These are phyloP conservation scores for Loripinus fragilis DNA, from an alignment of 2,888 invertebrate species.

Conservation along the genomic window DNA sequence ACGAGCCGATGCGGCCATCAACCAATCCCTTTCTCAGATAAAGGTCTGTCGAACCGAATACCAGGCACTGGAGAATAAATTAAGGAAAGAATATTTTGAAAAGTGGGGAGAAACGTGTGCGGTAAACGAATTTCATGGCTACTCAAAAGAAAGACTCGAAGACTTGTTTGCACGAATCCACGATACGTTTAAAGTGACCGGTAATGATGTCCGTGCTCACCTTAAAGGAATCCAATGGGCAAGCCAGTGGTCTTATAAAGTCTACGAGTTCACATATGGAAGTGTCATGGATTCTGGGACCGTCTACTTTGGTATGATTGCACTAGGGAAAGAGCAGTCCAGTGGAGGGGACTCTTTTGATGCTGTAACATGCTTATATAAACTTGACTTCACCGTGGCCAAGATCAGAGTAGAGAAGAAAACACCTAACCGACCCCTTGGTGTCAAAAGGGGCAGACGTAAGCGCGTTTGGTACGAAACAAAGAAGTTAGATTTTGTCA, in stretches of 20 bases:
- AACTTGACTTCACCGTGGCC: slow-evolving; percentile 10
- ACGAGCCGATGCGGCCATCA: background rate
- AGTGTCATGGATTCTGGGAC: background rate
- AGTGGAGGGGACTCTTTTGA: background rate
- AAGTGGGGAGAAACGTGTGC: slow-evolving; percentile 19
- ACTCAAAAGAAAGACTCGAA: background rate
- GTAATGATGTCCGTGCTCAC: background rate
- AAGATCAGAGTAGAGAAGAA: background rate
- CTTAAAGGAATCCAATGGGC: slow-evolving; percentile 7
- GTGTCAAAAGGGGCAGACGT: background rate
- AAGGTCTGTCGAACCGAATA: background rate
- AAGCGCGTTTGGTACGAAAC: background rate
- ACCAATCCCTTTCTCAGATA: background rate
- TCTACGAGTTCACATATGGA: slow-evolving; percentile 21
- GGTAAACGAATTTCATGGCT: background rate
- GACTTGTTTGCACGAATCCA: background rate
- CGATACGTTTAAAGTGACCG: background rate
- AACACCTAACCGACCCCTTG: background rate
- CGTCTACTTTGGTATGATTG: slow-evolving; percentile 18
- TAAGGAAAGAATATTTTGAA: slow-evolving; percentile 14
- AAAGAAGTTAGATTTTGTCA: slow-evolving; percentile 11
- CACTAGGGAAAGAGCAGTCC: background rate
- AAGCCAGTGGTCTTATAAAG: background rate
- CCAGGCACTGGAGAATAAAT: background rate
- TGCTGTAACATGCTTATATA: slow-evolving; percentile 8